Percentiles rank a stretch among this genome's conserved stretches.
Evolutionary conservation across 2,113 vertebrate genomes (phyloP).

Genomic region (Thamnophis sirtalis): DNA sequence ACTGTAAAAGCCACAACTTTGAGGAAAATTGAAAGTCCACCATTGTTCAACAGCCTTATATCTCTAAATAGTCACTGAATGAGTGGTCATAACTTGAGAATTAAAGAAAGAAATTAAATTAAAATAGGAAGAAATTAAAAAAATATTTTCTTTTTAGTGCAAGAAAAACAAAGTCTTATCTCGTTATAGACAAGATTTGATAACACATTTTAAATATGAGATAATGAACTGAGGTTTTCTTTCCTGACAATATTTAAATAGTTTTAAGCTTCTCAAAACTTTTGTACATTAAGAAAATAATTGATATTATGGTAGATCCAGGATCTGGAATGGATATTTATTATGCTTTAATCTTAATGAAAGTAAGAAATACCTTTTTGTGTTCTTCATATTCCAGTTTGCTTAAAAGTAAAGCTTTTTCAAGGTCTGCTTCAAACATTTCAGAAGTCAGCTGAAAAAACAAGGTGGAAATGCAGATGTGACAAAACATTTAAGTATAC

Average conservation of each 20-base stretch:
- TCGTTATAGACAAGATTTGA: background rate
- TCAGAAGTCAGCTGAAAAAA: conserved; percentile 83
- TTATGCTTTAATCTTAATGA: conserved; percentile 31
- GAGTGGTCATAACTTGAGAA: background rate
- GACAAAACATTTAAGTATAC: background rate
- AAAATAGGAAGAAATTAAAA: background rate
- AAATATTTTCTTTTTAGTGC: background rate
- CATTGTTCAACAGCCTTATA: background rate
- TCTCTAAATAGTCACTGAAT: background rate
- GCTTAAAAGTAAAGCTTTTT: conserved; percentile 91
- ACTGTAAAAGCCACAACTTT: background rate
- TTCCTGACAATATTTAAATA: background rate
- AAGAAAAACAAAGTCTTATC: conserved; percentile 1
- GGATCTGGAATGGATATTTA: background rate
- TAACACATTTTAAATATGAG: background rate
- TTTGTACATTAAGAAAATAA: background rate
- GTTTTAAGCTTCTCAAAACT: background rate
- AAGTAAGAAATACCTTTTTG: conserved; percentile 75
- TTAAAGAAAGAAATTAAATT: background rate
- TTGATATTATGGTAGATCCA: background rate
- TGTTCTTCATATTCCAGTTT: conserved; percentile 88
- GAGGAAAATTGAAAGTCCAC: background rate
- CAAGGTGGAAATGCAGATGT: conserved; percentile 20
- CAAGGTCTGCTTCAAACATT: conserved; percentile 93
- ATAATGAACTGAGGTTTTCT: background rate